Base-by-base conservation (phyloP, 92 coral and sea anemone genomes). In the Chrysogorgia sp. region DNA sequence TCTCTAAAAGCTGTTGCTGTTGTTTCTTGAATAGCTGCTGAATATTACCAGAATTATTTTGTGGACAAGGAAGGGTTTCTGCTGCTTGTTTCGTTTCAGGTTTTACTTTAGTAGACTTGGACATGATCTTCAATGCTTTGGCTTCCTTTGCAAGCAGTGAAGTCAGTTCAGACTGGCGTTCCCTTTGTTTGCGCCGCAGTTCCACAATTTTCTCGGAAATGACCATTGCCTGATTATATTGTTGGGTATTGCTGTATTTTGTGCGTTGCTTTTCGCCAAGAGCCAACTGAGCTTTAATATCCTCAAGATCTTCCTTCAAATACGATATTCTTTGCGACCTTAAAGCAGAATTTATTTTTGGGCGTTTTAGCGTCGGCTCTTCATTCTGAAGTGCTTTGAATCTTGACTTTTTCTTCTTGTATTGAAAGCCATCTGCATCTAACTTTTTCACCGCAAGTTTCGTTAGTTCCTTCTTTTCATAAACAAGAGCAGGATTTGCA, bases 241-340 rank as follows among this genome's bases (percentile, higher is more conserved):
- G 82, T 50, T 77, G 74, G 21, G 82, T 59, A 26, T 77, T 77
- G 82, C 74, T 77, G 74, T 60, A 63, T 40, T 77, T 77, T 59
- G 40, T 43, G 53, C 53, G 82, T 29, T 77, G 82, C 41, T 35
- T 77, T 2, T 40, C 82, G 22, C 57, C 58, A 77, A 77, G 82
- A 62, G 9, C 31, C 82, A 77, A 50, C 74, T 77, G 82, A 26
- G 82, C 58, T 40, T 60, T 45, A 1, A 77, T 61, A 59, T 37
- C 61, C 31, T 77, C 82, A 37, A 77, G 82, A 31, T 77, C 82
- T 60, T 62, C 75, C 60, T 35, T 32, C 45, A 77, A 77, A 23
- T 63, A 6, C 7, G 79, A 13, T 24, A 72, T 72, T 72, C 62
- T 72, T 52, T 52, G 20, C 10, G 79, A 52, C 34, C 79, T 19